Base-by-base conservation (phyloP, 2,888 invertebrate species). In the Synanthedon formicaeformis region DNA sequence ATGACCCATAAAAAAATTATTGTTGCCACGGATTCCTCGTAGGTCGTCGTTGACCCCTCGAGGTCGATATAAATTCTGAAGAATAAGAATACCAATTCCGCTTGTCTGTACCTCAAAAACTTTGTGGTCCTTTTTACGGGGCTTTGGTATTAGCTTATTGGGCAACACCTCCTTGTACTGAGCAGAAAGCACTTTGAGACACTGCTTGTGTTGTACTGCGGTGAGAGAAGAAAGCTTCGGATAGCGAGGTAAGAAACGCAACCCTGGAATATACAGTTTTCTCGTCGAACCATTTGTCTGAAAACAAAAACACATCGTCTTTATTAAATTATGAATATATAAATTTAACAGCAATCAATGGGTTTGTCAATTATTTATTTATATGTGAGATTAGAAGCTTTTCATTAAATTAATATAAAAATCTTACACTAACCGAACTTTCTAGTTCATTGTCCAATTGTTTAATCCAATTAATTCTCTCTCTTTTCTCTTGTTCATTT, bases 191-290 rank as follows among this genome's bases (percentile, higher is more conserved):
- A 84, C 77, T 50, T 73, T 78, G 1, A 86, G 57, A n/a, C 73
- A 69, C 34, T 73, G 69, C 11, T 56, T 58, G 18, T 86, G 86
- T 41, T 85, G 78, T 0, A 58, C 53, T 0, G 23, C 12, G 0
- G 64, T 71, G 0, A 87, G 60, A 0, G 68, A 55, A 0, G 86
- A 87, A 2, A 75, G 27, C 54, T 74, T 81, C 0, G 73, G 76
- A 58, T 71, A 78, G 0, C 58, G 69, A 0, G 76, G 73, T 0
- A 56, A 0, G 1, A 60, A 52, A 1, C 63, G 61, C 0, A 75
- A 41, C 2, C 81, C 77, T 2, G 84, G 78, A 1, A 81, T 68
- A 55, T 60, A 75, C 1, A 59, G 2, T 4, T 63, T 65, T 23
- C n/a, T n/a, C n/a, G n/a, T n/a, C n/a, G 23, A 5, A 23, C 52